These are phyloP conservation scores for Mantis religiosa DNA, from an alignment of 2,888 invertebrate species.

Conservation along the genomic window DNA sequence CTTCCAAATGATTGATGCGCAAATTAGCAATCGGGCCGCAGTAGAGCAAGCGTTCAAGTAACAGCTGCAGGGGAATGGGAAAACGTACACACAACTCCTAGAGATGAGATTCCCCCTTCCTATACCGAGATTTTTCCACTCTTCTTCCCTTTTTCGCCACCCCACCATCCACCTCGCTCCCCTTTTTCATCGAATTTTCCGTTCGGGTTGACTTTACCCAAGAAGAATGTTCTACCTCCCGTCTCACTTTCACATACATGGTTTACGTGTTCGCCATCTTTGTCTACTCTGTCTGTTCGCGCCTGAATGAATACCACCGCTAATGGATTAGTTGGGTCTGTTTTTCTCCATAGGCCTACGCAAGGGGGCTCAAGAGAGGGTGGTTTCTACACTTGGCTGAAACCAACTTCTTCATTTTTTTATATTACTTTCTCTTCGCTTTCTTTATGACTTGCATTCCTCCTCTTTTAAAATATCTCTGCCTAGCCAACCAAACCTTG, in stretches of 20 bases:
- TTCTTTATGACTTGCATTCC: neutral
- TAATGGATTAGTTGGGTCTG: slow-evolving; percentile 19
- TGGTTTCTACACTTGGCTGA: slow-evolving; percentile 35
- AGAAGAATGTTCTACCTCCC: neutral
- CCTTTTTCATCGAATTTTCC: neutral
- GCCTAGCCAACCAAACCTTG: neutral
- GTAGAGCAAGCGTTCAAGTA: slow-evolving; percentile 1
- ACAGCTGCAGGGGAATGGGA: slow-evolving; percentile 14
- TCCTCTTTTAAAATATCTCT: neutral
- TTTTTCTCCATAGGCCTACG: neutral
- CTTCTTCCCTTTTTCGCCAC: neutral
- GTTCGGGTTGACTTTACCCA: neutral
- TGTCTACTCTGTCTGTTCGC: neutral
- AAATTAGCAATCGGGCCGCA: slow-evolving; percentile 19
- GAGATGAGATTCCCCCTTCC: neutral
- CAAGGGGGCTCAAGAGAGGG: neutral
- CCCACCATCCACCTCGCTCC: neutral
- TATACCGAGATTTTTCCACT: neutral
- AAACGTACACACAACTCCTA: neutral
- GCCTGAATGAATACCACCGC: slow-evolving; percentile 16
- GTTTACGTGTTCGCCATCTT: neutral
- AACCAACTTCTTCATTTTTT: slow-evolving; percentile 19
- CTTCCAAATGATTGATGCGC: slow-evolving; percentile 24
- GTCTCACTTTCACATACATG: neutral
- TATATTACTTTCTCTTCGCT: neutral